These are phyloP conservation scores for Cyprinodon tularosa DNA, from an alignment of 2,113 vertebrate genomes.

Conservation along the genomic window DNA sequence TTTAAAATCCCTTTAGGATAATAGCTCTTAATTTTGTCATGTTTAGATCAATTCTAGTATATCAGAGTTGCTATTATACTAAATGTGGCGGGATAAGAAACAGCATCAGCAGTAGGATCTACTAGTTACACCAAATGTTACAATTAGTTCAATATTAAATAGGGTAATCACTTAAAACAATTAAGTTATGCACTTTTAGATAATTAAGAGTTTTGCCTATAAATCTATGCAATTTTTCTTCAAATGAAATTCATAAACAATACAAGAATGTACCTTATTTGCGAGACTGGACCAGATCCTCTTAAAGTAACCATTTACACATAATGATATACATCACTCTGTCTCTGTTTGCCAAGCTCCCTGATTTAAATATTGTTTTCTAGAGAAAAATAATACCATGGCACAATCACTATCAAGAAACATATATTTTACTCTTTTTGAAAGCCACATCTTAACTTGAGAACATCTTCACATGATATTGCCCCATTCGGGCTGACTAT, in stretches of 20 bases:
- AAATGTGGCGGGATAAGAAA: background rate
- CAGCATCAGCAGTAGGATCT: background rate
- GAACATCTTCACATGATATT: background rate
- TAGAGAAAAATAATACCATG: conserved; percentile 51
- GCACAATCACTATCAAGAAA: conserved; percentile 55
- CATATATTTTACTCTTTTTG: conserved; percentile 31
- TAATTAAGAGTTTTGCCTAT: too few species aligned
- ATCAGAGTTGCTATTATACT: background rate
- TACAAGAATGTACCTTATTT: conserved; percentile 11
- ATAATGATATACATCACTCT: conserved; percentile 15
- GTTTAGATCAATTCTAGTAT: too few species aligned
- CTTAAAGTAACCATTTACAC: conserved; percentile 33
- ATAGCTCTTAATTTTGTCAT: background rate
- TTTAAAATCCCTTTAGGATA: background rate
- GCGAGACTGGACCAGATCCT: conserved; percentile 32
- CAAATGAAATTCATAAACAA: background rate
- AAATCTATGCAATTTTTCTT: background rate
- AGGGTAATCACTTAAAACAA: background rate
- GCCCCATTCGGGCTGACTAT: too few species aligned
- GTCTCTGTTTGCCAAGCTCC: conserved; percentile 35
- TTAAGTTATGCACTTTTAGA: background rate
- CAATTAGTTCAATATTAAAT: background rate
- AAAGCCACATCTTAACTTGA: conserved; percentile 20
- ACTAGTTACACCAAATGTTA: background rate
- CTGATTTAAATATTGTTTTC: conserved; percentile 68